Evolutionary conservation across 2,113 vertebrate genomes (phyloP), one percentile per base, ranked within the genome.

Genomic region (Lipophrys pholis): DNA sequence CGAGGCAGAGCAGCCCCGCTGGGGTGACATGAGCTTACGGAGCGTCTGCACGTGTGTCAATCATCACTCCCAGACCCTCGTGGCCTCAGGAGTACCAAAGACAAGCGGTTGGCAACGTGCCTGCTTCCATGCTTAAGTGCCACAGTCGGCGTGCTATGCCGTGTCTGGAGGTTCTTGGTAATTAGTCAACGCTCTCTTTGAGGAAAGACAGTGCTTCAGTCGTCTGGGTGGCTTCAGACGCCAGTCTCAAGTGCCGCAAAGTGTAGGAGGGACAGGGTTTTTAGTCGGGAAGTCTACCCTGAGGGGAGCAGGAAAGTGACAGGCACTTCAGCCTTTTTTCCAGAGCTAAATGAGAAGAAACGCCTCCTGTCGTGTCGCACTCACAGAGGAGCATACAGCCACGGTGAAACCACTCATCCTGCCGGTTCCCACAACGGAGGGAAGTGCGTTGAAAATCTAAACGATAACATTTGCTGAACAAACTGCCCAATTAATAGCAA

Each of bases 211-310:
- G 83, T 60, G 57, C 80, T 89, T 64, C 52, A 86, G 85, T 80
- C 35, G 36, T 77, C 76, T 83, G 80, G 78, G 72, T 83, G 79
- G 71, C 68, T 86, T 89, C 85, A 90, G 85, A 83, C 72, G 53
- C 83, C 86, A 81, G 66, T 76, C 70, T 90, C 51, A 81, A 88
- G 80, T 73, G 82, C 53, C 69, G 65, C 65, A 76, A 83, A 76
- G 70, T 70, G 62, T 65, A 65, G 76, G 50, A 80, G 80, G 59
- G 77, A 58, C 54, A 50, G 11, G 61, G 62, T 63, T 80, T 30
- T 84, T 40, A 84, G 72, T 69, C 59, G 53, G 50, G 35, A 75
- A 57, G 68, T 88, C 76, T 84, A 77, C 71, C 81, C 78, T 5
- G 2, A 73, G 78, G 86, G 83, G 67, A 79, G 59, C 43, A 61